Evolutionary conservation across 2,888 invertebrate species (phyloP).

Genomic region (Lingula anatina): DNA sequence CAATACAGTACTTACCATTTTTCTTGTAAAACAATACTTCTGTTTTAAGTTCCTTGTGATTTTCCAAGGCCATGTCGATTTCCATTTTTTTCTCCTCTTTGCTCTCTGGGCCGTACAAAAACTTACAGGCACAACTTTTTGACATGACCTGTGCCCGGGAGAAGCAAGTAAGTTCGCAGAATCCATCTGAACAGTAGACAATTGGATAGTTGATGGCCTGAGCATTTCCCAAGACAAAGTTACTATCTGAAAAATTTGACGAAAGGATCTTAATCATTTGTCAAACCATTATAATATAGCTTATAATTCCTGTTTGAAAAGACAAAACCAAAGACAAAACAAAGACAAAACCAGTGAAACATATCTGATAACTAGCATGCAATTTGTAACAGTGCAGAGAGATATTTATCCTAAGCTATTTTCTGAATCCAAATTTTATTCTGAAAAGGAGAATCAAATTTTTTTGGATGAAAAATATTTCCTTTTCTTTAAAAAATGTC

Average conservation of each 20-base stretch:
- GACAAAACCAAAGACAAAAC: too few species aligned
- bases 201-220: conserved; percentile 98
- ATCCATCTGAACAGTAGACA: conserved; percentile 99
- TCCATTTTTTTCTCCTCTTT: conserved; percentile 80
- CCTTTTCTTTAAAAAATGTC: too few species aligned
- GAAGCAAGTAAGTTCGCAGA: conserved; percentile 99
- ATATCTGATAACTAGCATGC: too few species aligned
- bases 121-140: conserved; percentile 66
- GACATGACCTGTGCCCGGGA: conserved; percentile 92
- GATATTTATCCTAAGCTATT: too few species aligned
- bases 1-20: conserved; percentile 82
- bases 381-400: too few species aligned
- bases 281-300: too few species aligned
- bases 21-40: conserved; percentile 94
- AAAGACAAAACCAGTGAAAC: too few species aligned
- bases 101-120: conserved; percentile 96
- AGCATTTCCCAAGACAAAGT: conserved; percentile 98
- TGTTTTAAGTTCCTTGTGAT: conserved; percentile 85
- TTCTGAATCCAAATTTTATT: too few species aligned
- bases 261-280: background rate
- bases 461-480: too few species aligned
- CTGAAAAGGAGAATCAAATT: too few species aligned
- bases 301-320: too few species aligned
- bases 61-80: conserved; percentile 83
- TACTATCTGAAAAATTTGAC: conserved; percentile 68